Evolutionary conservation across 2,888 invertebrate species (phyloP).

Genomic region (Stegana nigrithorax): DNA sequence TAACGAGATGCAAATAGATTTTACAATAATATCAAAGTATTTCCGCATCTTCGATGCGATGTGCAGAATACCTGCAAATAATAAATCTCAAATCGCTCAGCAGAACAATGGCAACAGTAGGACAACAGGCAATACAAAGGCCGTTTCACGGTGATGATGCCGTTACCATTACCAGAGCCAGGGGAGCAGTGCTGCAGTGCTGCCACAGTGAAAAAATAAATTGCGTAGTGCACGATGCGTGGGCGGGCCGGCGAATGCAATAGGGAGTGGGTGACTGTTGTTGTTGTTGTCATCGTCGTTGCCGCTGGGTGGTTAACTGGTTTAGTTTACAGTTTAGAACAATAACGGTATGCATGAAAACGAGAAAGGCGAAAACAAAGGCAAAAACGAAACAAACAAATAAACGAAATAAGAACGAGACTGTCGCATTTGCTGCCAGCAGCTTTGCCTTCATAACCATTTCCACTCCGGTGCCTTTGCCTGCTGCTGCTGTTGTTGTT

Average conservation of each 20-base stretch:
- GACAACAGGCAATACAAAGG: conserved; percentile 46
- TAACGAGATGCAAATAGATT: no score
- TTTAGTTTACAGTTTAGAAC: conserved; percentile 21
- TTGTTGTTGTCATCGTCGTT: no score
- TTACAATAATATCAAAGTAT: neutral
- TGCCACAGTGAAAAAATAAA: no score
- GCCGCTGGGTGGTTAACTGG: conserved; percentile 13
- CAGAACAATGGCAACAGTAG: conserved; percentile 28
- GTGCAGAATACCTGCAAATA: conserved; percentile 59
- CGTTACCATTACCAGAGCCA: no score
- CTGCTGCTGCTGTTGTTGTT: no score
- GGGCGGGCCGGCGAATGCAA: neutral
- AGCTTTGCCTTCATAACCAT: no score
- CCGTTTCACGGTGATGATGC: no score
- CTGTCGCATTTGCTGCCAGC: neutral
- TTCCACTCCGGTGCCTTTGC: no score
- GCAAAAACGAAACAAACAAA: conserved; percentile 39
- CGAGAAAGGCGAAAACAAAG: conserved; percentile 35
- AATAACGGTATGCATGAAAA: conserved; percentile 36
- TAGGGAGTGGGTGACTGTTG: neutral
- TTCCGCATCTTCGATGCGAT: no score
- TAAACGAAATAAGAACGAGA: no score
- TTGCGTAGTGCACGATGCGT: no score
- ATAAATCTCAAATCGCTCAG: conserved; percentile 63
- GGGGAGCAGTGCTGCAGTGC: no score